A percentile compares a stretch with the other conserved stretches of the same genome.
These are phyloP conservation scores for Chiloscyllium plagiosum DNA, from an alignment of 2,113 vertebrate genomes.

Conservation along the genomic window DNA sequence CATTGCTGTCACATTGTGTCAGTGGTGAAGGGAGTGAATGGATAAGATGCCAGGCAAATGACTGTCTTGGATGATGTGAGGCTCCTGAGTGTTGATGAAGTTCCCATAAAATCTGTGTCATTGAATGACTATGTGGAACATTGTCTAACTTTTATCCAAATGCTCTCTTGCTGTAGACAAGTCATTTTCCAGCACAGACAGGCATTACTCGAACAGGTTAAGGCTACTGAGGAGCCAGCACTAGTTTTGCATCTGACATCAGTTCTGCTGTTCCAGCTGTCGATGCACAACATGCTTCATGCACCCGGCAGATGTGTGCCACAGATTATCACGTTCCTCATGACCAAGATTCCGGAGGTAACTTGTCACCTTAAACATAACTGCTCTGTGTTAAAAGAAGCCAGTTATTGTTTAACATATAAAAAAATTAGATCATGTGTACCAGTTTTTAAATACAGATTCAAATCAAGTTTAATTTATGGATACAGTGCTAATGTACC, in stretches of 20 bases:
- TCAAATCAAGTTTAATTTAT: not conserved
- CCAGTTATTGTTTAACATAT: not conserved
- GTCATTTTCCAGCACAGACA: slow-evolving; percentile 82
- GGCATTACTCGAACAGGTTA: slow-evolving; percentile 79
- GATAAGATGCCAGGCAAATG: not conserved
- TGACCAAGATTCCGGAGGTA: slow-evolving; percentile 74
- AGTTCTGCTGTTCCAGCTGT: slow-evolving; percentile 81
- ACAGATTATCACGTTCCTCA: slow-evolving; percentile 76
- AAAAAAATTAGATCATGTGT: not conserved
- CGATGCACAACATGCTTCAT: slow-evolving; percentile 83
- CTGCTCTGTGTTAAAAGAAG: not conserved
- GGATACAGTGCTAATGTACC: not conserved
- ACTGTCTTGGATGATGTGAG: not conserved
- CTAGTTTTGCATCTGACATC: slow-evolving; percentile 83
- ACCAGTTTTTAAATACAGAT: not conserved
- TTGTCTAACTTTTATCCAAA: slow-evolving; percentile 14
- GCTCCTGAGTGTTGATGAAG: not conserved
- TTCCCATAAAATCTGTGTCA: not conserved
- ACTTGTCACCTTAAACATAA: not conserved
- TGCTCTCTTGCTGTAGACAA: slow-evolving; percentile 62
- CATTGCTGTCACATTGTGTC: not conserved
- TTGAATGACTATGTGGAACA: not conserved
- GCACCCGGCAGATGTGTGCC: slow-evolving; percentile 92
- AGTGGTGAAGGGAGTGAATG: not conserved
- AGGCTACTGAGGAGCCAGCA: slow-evolving; percentile 81